phyloP scores from a whole-genome alignment of 2,888 invertebrate genomes.

The Rhamphomyia laevipes region DNA sequence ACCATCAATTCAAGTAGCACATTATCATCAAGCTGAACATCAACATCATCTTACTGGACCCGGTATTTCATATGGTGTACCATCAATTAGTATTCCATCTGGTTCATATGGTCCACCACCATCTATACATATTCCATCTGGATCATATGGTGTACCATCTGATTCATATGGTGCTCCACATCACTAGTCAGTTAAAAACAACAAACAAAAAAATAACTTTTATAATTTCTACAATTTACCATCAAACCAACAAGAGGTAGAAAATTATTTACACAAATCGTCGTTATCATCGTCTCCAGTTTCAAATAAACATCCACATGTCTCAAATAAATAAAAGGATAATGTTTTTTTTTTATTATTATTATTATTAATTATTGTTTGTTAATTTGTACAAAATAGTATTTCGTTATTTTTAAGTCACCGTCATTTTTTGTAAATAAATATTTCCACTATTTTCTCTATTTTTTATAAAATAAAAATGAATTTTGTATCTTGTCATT shows the following conservation, averaged over 20 bases:
- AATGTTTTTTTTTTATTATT: too few species aligned
- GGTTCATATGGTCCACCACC: constrained; percentile 13
- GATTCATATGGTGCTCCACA: constrained; percentile 43
- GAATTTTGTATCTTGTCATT: too few species aligned
- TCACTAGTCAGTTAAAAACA: neutral
- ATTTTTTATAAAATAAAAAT: too few species aligned
- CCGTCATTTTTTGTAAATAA: constrained; percentile 2
- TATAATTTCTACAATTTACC: too few species aligned
- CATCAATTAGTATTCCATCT: constrained; percentile 21
- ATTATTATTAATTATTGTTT: neutral
- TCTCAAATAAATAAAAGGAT: neutral
- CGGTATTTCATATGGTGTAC: constrained; percentile 50
- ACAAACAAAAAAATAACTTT: too few species aligned
- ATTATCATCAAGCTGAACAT: constrained; percentile 54
- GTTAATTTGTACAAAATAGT: neutral
- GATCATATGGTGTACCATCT: constrained; percentile 12
- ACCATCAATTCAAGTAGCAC: constrained; percentile 69
- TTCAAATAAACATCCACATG: neutral
- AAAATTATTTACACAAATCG: too few species aligned
- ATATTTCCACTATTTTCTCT: neutral
- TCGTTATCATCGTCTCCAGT: neutral
- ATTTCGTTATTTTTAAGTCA: neutral
- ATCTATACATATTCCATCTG: constrained; percentile 11
- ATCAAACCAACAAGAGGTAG: too few species aligned
- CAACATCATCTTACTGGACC: constrained; percentile 32